Conservation (phyloP, 64 coral and sea anemone species). For the Montipora efflorescens region DNA sequence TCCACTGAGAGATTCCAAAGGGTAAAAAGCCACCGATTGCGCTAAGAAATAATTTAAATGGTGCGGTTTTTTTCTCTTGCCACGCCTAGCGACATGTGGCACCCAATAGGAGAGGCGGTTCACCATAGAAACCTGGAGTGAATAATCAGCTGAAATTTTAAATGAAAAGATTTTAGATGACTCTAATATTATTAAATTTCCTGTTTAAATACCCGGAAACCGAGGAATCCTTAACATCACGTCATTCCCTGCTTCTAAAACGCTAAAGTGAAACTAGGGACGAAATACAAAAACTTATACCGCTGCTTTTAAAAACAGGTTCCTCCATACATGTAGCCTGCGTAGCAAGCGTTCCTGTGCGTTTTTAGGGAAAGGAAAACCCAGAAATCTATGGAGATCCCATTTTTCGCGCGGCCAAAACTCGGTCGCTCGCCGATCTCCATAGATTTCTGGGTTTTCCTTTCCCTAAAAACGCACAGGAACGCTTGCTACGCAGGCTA, state of each 20-base stretch:
- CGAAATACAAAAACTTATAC: not conserved
- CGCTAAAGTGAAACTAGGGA: not conserved
- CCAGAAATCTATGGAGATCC: too few relatives aligned
- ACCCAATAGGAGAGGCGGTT: not conserved
- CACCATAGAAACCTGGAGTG: not conserved
- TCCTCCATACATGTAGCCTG: not conserved
- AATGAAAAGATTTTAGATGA: not conserved
- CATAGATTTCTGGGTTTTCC: too few relatives aligned
- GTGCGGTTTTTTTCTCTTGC: not conserved
- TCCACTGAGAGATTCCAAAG: not conserved
- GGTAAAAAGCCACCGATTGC: not conserved
- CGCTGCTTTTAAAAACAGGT: slow-evolving; percentile 11
- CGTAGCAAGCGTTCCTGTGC: too few relatives aligned
- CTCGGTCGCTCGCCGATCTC: too few relatives aligned
- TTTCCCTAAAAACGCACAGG: too few relatives aligned
- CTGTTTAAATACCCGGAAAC: not conserved
- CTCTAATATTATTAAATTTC: not conserved
- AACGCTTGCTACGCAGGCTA: too few relatives aligned
- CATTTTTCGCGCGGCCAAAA: too few relatives aligned
- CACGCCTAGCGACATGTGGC: not conserved
- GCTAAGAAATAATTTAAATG: not conserved
- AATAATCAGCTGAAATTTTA: not conserved
- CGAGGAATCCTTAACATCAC: not conserved
- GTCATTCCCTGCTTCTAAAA: not conserved
- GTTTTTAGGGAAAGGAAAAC: too few relatives aligned